Conservation (phyloP, 2,113 vertebrate species). For the Petrocephalus zakoni region DNA sequence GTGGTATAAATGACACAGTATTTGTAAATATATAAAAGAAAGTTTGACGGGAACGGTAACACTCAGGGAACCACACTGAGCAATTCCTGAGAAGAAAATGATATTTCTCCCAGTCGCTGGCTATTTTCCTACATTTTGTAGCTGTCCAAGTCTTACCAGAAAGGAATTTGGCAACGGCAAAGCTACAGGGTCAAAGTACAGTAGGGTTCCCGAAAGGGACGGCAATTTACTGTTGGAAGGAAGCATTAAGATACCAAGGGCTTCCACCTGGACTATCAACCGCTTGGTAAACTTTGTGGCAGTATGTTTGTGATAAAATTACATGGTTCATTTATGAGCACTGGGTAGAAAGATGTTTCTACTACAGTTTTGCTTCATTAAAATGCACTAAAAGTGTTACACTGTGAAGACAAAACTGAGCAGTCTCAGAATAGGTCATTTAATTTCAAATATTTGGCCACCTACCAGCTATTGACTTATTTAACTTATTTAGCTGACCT, state of each 20-base stretch:
- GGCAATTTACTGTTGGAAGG: background rate
- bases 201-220: background rate
- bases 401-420: background rate
- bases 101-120: background rate
- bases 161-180: background rate
- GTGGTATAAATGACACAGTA: background rate
- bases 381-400: background rate
- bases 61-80: background rate
- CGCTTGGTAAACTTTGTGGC: background rate
- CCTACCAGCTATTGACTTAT: background rate
- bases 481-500: background rate
- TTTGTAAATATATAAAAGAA: background rate
- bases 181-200: background rate
- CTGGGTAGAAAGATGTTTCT: background rate
- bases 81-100: background rate
- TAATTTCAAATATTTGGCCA: background rate
- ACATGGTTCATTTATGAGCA: background rate
- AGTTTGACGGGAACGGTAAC: background rate
- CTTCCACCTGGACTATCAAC: background rate
- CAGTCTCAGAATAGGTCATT: background rate
- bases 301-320: background rate
- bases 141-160: background rate
- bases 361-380: background rate
- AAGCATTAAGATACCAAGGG: background rate
- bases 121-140: background rate